Conservation (phyloP, 1,140 invertebrate species). For the Achroia grisella region DNA sequence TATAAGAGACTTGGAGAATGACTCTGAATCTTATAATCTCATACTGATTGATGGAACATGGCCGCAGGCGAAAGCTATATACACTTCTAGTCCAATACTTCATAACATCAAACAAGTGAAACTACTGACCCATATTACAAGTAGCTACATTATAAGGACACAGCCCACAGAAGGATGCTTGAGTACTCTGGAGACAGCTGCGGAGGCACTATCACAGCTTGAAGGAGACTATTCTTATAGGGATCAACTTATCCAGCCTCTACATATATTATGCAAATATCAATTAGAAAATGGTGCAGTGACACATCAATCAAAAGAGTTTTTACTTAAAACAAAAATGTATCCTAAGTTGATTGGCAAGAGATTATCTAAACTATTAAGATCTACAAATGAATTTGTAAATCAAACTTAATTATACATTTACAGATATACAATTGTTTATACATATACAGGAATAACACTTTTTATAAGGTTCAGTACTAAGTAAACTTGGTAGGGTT, state of each 20-base stretch:
- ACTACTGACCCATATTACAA: conserved; percentile 80
- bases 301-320: conserved; percentile 94
- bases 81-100: conserved; percentile 81
- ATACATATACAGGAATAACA: too few species aligned
- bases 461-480: too few species aligned
- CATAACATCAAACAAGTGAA: conserved; percentile 83
- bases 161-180: conserved; percentile 93
- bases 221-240: conserved; percentile 81
- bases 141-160: conserved; percentile 93
- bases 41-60: conserved; percentile 95
- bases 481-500: too few species aligned
- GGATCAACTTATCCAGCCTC: conserved; percentile 82
- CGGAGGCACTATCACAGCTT: conserved; percentile 84
- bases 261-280: conserved; percentile 87
- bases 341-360: conserved; percentile 90
- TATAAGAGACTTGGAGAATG: conserved; percentile 66
- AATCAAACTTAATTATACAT: conserved; percentile 10
- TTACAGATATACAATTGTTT: neutral
- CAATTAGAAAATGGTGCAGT: conserved; percentile 94
- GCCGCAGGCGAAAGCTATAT: conserved; percentile 93
- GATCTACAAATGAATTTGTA: conserved; percentile 43
- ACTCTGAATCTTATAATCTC: conserved; percentile 80
- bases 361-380: conserved; percentile 78
- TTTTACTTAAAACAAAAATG: conserved; percentile 87
- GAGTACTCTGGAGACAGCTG: conserved; percentile 93